Evolutionary conservation across 2,888 invertebrate genomes (phyloP), one percentile per base, ranked within the genome.

Genomic region (Stegana nigrithorax): DNA sequence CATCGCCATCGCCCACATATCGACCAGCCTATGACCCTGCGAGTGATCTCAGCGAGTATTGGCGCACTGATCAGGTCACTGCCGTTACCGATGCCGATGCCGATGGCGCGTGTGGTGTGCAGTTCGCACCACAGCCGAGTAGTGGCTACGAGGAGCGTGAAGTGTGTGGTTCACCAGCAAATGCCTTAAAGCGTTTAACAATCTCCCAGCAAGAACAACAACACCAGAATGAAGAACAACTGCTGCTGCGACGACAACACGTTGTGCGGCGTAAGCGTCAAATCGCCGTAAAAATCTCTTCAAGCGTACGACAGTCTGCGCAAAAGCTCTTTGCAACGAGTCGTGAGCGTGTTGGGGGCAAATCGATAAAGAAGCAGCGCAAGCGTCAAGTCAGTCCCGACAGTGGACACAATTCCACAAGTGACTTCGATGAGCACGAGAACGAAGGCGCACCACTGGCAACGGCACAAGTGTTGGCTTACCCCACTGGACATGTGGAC

Each of bases 11-110:
- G 26, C 82, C 85, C 36, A 84, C 84, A 26, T 85, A 85, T 64
- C 81, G 84, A 14, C 80, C 83, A 17, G 85, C 85, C 51, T 85
- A 84, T 63, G 85, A 85, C 71, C 85, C 85, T 6, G 85, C 85
- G 53, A 85, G 84, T 72, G 85, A 85, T 69, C 73, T 86, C 32
- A 78, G 83, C 60, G 85, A 85, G 67, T 81, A 84, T 60, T 85
- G 86, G 85, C 81, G 81, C 60, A 60, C 69, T 8, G 66, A 69
- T 47, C 62, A 57, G 1, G 25, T 2, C 1, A 42, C 25, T 3
- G 12, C 17, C 8, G 53, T 1, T 5, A 26, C 8, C 26, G 63
- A 45, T 8, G 45, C 5, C 2, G 19, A 23, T 4, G 36, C 21
- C 7, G 55, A 1, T 2, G 27, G 21, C 42, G 6, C 10, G 7